phyloP scores from a whole-genome alignment of 2,797 vertebrate genomes.

The Manis pentadactyla region DNA sequence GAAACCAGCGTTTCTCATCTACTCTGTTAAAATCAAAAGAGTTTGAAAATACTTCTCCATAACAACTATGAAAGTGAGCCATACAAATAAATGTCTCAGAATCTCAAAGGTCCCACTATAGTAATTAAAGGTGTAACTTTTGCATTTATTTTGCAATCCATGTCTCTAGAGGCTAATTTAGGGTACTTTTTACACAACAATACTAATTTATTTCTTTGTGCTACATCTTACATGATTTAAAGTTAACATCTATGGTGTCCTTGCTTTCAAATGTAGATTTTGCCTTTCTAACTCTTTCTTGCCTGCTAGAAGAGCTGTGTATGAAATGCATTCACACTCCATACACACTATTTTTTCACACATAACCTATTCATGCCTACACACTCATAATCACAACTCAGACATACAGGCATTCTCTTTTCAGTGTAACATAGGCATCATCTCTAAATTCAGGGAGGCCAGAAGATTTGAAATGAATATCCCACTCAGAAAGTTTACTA shows the following conservation, averaged over 20 bases:
- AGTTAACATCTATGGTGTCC: conserved; percentile 88
- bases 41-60: conserved; percentile 78
- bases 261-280: conserved; percentile 92
- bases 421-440: neutral
- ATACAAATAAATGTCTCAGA: conserved; percentile 83
- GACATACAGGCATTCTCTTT: conserved; percentile 60
- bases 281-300: conserved; percentile 86
- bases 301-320: conserved; percentile 77
- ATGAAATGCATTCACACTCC: conserved; percentile 72
- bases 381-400: neutral
- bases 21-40: conserved; percentile 79
- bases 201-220: conserved; percentile 89
- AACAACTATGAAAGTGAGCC: conserved; percentile 81
- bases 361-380: neutral
- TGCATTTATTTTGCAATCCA: conserved; percentile 86
- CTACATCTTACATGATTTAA: conserved; percentile 86
- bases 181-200: conserved; percentile 84
- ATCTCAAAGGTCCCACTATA: conserved; percentile 81
- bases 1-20: conserved; percentile 73
- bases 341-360: neutral
- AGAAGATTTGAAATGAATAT: conserved; percentile 25
- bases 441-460: neutral
- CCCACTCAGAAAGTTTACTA: neutral
- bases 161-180: conserved; percentile 87
- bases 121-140: conserved; percentile 87